phyloP scores from a whole-genome alignment of 2,797 vertebrate genomes.

The Artibeus lituratus region DNA sequence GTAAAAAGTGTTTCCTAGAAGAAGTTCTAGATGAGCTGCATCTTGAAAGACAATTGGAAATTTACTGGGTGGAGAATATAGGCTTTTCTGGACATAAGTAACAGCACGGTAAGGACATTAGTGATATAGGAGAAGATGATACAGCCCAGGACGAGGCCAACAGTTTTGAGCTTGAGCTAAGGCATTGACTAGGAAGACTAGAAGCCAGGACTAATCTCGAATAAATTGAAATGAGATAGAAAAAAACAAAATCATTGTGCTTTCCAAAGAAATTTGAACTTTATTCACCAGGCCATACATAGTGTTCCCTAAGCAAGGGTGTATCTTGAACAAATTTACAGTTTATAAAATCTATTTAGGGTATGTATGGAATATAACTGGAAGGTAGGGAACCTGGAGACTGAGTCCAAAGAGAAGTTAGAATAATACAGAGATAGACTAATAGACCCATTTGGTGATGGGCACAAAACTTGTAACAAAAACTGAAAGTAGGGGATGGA shows the following conservation, averaged over 20 bases:
- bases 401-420: neutral
- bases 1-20: neutral
- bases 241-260: neutral
- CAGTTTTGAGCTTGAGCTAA: neutral
- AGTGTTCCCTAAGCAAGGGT: neutral
- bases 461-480: neutral
- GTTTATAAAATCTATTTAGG: neutral
- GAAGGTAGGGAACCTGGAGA: neutral
- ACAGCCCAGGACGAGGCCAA: neutral
- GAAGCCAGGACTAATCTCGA: neutral
- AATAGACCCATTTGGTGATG: neutral
- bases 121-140: neutral
- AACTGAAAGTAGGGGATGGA: neutral
- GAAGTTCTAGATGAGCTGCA: neutral
- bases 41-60: neutral
- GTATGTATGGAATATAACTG: neutral
- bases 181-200: neutral
- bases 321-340: neutral
- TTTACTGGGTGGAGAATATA: neutral
- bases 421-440: neutral
- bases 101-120: neutral
- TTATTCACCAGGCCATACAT: neutral
- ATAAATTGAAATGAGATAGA: neutral
- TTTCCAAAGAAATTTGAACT: slow-evolving; percentile 23
- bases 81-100: neutral